These are phyloP conservation scores for Thunnus thynnus DNA, from an alignment of 2,113 vertebrate genomes.

Conservation along the genomic window DNA sequence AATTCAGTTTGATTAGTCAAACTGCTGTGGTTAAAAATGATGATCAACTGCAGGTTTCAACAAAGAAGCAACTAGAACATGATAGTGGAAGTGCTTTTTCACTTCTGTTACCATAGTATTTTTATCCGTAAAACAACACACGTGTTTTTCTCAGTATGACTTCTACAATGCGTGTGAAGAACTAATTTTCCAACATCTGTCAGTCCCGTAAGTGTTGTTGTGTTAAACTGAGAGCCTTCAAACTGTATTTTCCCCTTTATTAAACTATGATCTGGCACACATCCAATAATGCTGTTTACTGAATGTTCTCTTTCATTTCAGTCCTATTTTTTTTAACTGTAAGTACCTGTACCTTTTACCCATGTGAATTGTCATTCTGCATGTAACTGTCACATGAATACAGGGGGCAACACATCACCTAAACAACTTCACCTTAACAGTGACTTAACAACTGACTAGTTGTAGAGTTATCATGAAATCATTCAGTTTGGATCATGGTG, in stretches of 20 bases:
- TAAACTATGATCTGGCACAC: too few species aligned
- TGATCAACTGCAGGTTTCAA: constrained; percentile 24
- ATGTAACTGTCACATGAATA: constrained; percentile 7
- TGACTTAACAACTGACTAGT: constrained; percentile 12
- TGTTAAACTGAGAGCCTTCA: neutral
- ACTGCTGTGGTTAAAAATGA: constrained; percentile 32
- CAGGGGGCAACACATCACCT: neutral
- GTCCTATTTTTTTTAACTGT: neutral
- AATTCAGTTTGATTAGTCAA: constrained; percentile 49
- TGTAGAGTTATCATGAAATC: constrained; percentile 26
- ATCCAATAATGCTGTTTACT: too few species aligned
- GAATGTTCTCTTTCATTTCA: neutral
- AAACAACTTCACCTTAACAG: constrained; percentile 3
- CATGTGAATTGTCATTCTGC: neutral
- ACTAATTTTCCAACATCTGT: neutral
- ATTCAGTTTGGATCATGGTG: constrained; percentile 31
- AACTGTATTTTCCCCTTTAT: neutral
- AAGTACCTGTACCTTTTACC: neutral
- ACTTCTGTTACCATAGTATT: too few species aligned
- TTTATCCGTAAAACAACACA: too few species aligned
- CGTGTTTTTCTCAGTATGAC: neutral
- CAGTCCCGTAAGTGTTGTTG: neutral
- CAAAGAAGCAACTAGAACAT: neutral
- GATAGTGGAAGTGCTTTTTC: neutral
- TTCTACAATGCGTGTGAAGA: too few species aligned